Base-by-base conservation (phyloP, 2,797 vertebrate species). In the Myioborus miniatus region DNA sequence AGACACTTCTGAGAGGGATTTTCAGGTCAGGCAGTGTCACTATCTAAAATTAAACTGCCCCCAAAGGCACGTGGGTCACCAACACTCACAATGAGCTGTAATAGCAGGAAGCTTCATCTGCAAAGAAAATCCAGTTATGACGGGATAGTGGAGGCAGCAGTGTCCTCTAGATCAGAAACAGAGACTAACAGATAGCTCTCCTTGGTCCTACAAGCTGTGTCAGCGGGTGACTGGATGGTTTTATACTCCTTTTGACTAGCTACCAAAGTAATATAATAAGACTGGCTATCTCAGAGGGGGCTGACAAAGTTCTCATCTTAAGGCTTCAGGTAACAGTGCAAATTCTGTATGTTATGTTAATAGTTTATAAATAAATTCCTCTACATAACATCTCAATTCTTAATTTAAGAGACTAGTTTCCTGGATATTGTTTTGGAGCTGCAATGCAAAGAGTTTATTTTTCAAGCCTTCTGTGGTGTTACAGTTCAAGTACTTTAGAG, bases 51-150 rank as follows among this genome's bases (percentile, higher is more conserved):
- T 5, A 69, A 75, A 49, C 29, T 16, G 6, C 17, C 55, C 24
- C 11, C 43, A 68, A 89, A 63, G 27, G 22, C 59, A 52, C 0
- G 0, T 60, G 67, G 50, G 24, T 67, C 70, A 47, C 17, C 29
- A 68, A 20, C 43, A 41, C 17, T 32, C 0, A 0, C 32, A 46
- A 18, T 30, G 27, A 87, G n/a, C 8, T 65, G 23, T 27, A 56
- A 32, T 30, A 55, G 77, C 36, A 74, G 47, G 37, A 74, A 43
- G 14, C 26, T 70, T 16, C 49, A 69, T 11, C 62, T 86, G 62
- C 56, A 80, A 53, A 64, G 8, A 60, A 72, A 83, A 63, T 26
- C 37, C 19, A 39, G 4, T 52, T 43, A 14, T 50, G 71, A n/a
- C 11, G 15, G 60, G 71, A 17, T 8, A 44, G 30, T 24, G n/a